phyloP scores from a whole-genome alignment of 2,888 invertebrate species.

The Platycnemis pennipes region DNA sequence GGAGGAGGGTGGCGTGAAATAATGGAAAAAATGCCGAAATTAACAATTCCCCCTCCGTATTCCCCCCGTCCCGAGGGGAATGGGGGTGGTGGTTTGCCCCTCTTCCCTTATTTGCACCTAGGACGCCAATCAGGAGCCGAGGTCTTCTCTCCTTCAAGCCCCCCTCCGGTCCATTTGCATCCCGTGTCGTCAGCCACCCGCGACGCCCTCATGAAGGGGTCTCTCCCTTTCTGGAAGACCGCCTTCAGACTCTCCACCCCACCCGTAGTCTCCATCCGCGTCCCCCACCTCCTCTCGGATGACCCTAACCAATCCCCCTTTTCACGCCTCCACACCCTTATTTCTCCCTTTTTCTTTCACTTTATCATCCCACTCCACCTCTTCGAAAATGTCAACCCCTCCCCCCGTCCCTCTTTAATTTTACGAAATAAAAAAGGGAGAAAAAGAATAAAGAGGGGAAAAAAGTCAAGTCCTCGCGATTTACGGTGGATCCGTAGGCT shows the following conservation, averaged over 20 bases:
- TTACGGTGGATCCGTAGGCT: slow-evolving; percentile 10
- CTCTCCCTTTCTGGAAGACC: slow-evolving; percentile 37
- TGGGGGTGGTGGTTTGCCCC: background rate
- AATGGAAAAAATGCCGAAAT: slow-evolving; percentile 25
- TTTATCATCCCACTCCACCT: background rate
- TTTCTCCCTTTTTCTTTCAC: background rate
- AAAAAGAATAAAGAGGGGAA: background rate
- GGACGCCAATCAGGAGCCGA: background rate
- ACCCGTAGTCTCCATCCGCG: background rate
- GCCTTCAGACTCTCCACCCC: background rate
- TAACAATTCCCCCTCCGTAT: slow-evolving; percentile 39
- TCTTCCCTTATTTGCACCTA: background rate
- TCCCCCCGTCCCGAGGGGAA: slow-evolving; percentile 4
- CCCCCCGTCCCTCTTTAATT: background rate
- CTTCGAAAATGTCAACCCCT: background rate
- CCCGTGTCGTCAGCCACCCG: background rate
- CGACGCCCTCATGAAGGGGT: background rate
- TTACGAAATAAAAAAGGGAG: background rate
- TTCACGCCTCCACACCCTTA: background rate
- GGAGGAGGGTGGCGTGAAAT: background rate
- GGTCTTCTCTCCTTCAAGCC: background rate
- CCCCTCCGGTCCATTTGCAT: background rate
- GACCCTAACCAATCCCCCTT: background rate
- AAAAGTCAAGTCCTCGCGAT: slow-evolving; percentile 29
- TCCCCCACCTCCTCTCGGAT: background rate